Evolutionary conservation across 2,113 vertebrate genomes (phyloP).

Genomic region (Neogobius melanostomus): DNA sequence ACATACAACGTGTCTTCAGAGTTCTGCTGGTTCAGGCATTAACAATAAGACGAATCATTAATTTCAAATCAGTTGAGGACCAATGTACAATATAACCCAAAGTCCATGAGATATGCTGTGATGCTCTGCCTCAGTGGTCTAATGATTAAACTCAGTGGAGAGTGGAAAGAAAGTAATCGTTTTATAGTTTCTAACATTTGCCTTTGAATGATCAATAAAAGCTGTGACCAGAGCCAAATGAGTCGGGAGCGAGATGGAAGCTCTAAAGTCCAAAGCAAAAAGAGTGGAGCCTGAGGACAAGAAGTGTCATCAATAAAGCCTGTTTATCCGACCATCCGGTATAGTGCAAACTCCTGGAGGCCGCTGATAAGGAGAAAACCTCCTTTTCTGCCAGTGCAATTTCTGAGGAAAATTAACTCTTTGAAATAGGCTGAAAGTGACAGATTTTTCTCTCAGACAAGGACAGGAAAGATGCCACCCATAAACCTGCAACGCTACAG

Average conservation of each 20-base stretch:
- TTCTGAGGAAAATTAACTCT: too few relatives aligned
- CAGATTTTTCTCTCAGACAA: background rate
- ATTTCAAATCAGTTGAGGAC: too few relatives aligned
- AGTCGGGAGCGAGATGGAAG: conserved; percentile 28
- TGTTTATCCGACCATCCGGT: conserved; percentile 19
- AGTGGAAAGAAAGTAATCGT: conserved; percentile 12
- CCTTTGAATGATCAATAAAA: conserved; percentile 42
- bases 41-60: too few relatives aligned
- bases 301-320: conserved; percentile 7
- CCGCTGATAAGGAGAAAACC: conserved; percentile 43
- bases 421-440: too few relatives aligned
- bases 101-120: too few relatives aligned
- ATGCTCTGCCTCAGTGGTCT: background rate
- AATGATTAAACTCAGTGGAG: conserved; percentile 3
- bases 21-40: too few relatives aligned
- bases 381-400: conserved; percentile 14
- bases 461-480: background rate
- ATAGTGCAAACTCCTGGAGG: conserved; percentile 49
- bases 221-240: conserved; percentile 12
- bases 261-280: conserved; percentile 2
- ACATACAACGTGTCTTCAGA: too few relatives aligned
- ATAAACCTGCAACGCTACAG: background rate
- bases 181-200: conserved; percentile 39
- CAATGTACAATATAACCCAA: too few relatives aligned
- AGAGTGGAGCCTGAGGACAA: conserved; percentile 23